Base-by-base conservation (phyloP, 2,797 vertebrate genomes). In the Garrulus glandarius region DNA sequence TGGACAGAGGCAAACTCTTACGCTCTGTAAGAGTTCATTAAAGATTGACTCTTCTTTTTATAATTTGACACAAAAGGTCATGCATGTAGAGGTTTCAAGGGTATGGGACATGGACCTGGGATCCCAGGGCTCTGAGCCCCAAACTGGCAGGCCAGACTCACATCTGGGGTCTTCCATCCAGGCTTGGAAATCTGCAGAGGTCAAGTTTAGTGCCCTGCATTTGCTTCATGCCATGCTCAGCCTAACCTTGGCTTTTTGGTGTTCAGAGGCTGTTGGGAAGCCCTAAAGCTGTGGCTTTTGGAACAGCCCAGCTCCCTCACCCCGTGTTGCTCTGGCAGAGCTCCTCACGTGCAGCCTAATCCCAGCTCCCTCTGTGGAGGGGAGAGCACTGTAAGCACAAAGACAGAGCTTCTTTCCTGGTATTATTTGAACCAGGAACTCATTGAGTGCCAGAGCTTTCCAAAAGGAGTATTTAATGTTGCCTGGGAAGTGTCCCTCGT, bases 101-200 rank as follows among this genome's bases (percentile, higher is more conserved):
- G 5, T 16, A 2, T 36, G 3, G 7, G 50, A 41, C 32, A 34
- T 0, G 1, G 53, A 50, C 15, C 36, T 79, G 55, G 63, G 21
- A 39, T 44, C 59, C 65, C 6, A 6, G 36, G n/a, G 49, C 39
- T 84, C 23, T 53, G 65, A 90, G 52, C 18, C 32, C 43, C 68
- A 18, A 78, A 37, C 21, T 36, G 3, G 6, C 30, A 47, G 77
- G 61, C 3, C n/a, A 70, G 26, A 30, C n/a, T 84, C 29, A 15
- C 44, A n/a, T 21, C 50, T n/a, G 39, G 6, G 8, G 19, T 72
- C 44, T 87, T 14, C 63, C 32, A 12, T 29, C 43, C 57, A 60
- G n/a, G 34, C 39, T 36, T 75, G 84, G 59, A 50, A 69, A 61
- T 39, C 14, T 50, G 67, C 64, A 64, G 21, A 71, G 24, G 23